These are phyloP conservation scores for Tiliqua scincoides DNA, from an alignment of 2,113 vertebrate species.

Conservation along the genomic window DNA sequence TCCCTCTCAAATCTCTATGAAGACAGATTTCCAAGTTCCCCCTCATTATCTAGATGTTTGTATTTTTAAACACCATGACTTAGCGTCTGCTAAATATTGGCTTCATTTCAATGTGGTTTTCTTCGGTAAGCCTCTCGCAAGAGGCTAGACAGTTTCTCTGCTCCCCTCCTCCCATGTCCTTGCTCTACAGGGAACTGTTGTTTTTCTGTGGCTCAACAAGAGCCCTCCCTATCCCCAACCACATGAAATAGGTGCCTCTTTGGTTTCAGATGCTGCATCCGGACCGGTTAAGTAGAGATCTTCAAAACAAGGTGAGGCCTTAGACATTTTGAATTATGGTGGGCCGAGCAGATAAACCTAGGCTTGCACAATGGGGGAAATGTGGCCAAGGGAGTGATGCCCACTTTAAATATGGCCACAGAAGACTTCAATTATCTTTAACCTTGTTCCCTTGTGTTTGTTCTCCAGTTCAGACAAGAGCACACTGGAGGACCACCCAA, in stretches of 20 bases:
- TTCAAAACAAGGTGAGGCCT: not conserved
- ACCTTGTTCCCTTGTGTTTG: not conserved
- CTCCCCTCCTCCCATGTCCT: slow-evolving; percentile 34
- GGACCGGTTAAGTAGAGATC: slow-evolving; percentile 7
- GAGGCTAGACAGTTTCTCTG: slow-evolving; percentile 25
- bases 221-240: not conserved
- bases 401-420: not conserved
- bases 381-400: not conserved
- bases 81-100: slow-evolving; percentile 17
- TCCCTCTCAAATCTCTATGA: slow-evolving; percentile 38
- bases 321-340: not conserved
- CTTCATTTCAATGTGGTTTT: slow-evolving; percentile 26
- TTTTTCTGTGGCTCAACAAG: slow-evolving; percentile 37
- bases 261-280: slow-evolving; percentile 30
- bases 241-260: not conserved
- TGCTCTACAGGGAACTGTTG: slow-evolving; percentile 34
- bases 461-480: not conserved
- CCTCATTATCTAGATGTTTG: slow-evolving; percentile 54
- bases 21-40: slow-evolving; percentile 61
- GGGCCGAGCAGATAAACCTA: not conserved
- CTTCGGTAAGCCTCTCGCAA: slow-evolving; percentile 44
- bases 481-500: not conserved
- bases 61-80: slow-evolving; percentile 54
- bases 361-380: not conserved
- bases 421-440: not conserved